Conservation (phyloP, 2,113 vertebrate species). For the Speoplatyrhinus poulsoni region DNA sequence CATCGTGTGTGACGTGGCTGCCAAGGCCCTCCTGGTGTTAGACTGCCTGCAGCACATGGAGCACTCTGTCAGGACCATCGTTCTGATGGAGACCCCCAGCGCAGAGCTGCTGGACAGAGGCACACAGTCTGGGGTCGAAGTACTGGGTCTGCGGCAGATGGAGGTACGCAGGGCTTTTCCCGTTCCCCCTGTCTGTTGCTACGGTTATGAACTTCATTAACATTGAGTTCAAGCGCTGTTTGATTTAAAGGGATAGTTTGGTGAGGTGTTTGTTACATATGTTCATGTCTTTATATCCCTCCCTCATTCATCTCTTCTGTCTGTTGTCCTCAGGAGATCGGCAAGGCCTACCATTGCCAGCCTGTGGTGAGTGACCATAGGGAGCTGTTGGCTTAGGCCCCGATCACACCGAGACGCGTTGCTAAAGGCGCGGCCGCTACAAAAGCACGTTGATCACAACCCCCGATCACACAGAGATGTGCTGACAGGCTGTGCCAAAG, state of each 20-base stretch:
- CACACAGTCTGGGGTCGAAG: slow-evolving; percentile 78
- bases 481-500: too few species aligned
- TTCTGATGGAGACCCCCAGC: slow-evolving; percentile 84
- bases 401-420: neutral
- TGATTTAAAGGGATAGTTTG: too few species aligned
- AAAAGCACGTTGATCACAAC: too few species aligned
- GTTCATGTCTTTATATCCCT: too few species aligned
- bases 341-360: slow-evolving; percentile 74
- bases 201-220: neutral
- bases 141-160: slow-evolving; percentile 82
- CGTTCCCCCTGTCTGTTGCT: neutral
- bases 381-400: neutral
- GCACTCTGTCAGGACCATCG: slow-evolving; percentile 77
- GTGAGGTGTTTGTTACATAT: too few species aligned
- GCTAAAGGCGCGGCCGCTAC: too few species aligned
- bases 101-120: slow-evolving; percentile 76
- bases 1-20: slow-evolving; percentile 84
- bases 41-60: slow-evolving; percentile 74
- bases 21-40: slow-evolving; percentile 82
- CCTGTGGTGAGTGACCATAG: slow-evolving; percentile 77
- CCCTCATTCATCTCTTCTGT: neutral
- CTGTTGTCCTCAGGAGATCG: slow-evolving; percentile 72
- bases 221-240: too few species aligned
- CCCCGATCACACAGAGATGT: too few species aligned
- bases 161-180: slow-evolving; percentile 73